Evolutionary conservation across 53 echinoderm and acorn worm species (phyloP).

Genomic region (Temnopleurus reevesii): DNA sequence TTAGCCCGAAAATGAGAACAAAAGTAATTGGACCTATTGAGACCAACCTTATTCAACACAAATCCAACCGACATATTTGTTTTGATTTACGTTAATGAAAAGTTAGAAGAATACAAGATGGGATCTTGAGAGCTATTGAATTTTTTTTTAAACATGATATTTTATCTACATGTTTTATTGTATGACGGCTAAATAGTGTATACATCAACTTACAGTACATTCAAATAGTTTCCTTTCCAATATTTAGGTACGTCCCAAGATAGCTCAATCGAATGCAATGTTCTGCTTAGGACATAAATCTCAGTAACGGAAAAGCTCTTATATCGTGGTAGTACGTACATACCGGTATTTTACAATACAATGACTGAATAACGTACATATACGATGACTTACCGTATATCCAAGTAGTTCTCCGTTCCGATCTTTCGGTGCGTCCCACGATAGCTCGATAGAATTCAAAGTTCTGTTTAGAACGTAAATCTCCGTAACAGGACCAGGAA

Average conservation of each 20-base stretch:
- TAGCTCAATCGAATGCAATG: too few relatives aligned
- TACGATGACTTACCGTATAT: conserved; percentile 33
- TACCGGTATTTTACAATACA: too few relatives aligned
- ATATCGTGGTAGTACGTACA: not conserved
- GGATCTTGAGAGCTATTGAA: too few relatives aligned
- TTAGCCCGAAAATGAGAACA: not conserved
- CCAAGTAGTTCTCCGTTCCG: conserved; percentile 29
- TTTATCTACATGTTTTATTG: too few relatives aligned
- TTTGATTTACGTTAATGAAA: too few relatives aligned
- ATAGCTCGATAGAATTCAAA: conserved; percentile 24
- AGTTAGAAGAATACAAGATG: too few relatives aligned
- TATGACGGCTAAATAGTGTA: not conserved
- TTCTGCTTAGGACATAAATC: not conserved
- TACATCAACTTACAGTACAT: not conserved
- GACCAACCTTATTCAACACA: not conserved
- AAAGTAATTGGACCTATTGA: not conserved
- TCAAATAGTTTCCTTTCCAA: too few relatives aligned
- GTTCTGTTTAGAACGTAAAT: conserved; percentile 46
- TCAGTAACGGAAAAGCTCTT: too few relatives aligned
- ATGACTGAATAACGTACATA: too few relatives aligned
- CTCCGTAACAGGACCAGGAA: conserved; percentile 41
- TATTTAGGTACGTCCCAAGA: too few relatives aligned
- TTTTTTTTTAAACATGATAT: too few relatives aligned
- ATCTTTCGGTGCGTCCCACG: conserved; percentile 17
- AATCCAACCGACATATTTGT: too few relatives aligned